Conservation (phyloP, 2,797 vertebrate genomes). For the Chromis chromis region DNA sequence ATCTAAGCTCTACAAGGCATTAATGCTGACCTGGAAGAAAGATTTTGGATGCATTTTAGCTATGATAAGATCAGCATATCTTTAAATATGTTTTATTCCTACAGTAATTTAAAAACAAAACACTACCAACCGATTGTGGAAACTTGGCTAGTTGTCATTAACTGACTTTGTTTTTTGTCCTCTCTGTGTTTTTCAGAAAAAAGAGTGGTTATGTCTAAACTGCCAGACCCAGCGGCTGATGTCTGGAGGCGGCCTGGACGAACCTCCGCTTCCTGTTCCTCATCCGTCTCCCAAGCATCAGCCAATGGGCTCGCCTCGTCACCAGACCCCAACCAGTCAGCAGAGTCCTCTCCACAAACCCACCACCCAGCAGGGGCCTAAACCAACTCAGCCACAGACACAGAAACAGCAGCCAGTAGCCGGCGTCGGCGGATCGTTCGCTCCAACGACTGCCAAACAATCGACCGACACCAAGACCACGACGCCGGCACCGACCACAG, state of each 20-base stretch:
- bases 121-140: background rate
- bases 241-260: slow-evolving; percentile 91
- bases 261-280: slow-evolving; percentile 86
- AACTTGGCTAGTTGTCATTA: background rate
- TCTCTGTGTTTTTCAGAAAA: slow-evolving; percentile 88
- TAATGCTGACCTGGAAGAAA: too few relatives aligned
- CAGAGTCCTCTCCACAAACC: slow-evolving; percentile 82
- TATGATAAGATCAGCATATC: background rate
- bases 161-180: slow-evolving; percentile 8
- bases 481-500: slow-evolving; percentile 56
- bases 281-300: slow-evolving; percentile 88
- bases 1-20: too few relatives aligned
- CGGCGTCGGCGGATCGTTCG: slow-evolving; percentile 68
- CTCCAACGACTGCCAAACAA: slow-evolving; percentile 79
- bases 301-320: slow-evolving; percentile 85
- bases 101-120: background rate
- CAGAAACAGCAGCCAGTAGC: slow-evolving; percentile 73
- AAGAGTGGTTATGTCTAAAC: slow-evolving; percentile 99
- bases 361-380: slow-evolving; percentile 74
- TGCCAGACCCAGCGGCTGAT: slow-evolving; percentile 97
- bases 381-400: slow-evolving; percentile 53
- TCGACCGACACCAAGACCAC: slow-evolving; percentile 79
- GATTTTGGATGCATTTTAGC: background rate
- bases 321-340: slow-evolving; percentile 78
- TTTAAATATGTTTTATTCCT: background rate